Conservation (phyloP, 1,140 invertebrate species). For the Drosophila virilis region DNA sequence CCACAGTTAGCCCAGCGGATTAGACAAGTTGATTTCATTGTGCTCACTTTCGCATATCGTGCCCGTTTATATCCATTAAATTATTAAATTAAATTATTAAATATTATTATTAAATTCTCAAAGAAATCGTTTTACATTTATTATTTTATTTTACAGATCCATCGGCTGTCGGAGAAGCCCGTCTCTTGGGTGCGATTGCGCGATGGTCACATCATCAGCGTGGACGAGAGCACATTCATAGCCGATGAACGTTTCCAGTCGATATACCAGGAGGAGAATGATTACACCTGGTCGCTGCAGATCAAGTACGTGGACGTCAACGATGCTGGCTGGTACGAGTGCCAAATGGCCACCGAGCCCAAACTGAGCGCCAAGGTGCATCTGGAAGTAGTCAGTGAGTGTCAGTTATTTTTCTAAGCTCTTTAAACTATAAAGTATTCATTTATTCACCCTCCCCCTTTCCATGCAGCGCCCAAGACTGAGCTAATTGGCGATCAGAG, state of each 20-base stretch:
- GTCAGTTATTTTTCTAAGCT: neutral
- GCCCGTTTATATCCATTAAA: neutral
- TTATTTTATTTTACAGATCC: conserved; percentile 84
- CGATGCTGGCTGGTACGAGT: conserved; percentile 90
- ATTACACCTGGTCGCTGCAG: conserved; percentile 94
- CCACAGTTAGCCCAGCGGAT: too few relatives aligned
- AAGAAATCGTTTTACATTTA: neutral
- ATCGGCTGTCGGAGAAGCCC: conserved; percentile 94
- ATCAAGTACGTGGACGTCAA: conserved; percentile 87
- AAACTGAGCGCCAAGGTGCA: conserved; percentile 89
- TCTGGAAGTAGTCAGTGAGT: conserved; percentile 89
- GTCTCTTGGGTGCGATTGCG: conserved; percentile 95
- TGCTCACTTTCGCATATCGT: too few relatives aligned
- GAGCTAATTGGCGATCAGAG: conserved; percentile 86
- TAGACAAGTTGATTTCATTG: too few relatives aligned
- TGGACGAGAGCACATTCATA: conserved; percentile 93
- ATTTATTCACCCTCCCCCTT: too few relatives aligned
- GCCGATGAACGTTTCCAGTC: conserved; percentile 94
- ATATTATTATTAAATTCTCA: too few relatives aligned
- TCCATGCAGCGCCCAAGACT: conserved; percentile 86
- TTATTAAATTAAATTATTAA: too few relatives aligned
- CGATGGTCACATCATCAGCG: conserved; percentile 95
- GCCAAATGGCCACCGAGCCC: conserved; percentile 89
- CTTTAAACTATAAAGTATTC: neutral
- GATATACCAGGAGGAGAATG: conserved; percentile 90